These are phyloP conservation scores for Drosophila kikkawai DNA, from an alignment of 1,140 invertebrate species.

Conservation along the genomic window DNA sequence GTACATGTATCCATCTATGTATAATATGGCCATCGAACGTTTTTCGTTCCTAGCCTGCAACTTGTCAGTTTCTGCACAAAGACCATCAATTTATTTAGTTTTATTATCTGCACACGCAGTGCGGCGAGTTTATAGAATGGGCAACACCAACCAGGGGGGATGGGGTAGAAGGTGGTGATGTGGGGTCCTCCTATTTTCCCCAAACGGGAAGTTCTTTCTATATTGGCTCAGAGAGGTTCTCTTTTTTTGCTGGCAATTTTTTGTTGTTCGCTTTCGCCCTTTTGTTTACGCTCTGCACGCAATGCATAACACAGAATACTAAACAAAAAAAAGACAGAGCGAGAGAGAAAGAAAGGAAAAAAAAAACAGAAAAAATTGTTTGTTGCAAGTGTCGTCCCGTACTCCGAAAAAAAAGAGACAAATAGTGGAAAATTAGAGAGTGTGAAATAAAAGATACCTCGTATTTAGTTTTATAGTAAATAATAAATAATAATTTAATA, in stretches of 20 bases:
- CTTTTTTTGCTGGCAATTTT: conserved; percentile 33
- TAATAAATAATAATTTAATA: not conserved
- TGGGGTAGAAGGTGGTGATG: not conserved
- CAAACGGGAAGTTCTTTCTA: conserved; percentile 42
- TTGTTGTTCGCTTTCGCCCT: conserved; percentile 25
- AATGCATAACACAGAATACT: conserved; percentile 61
- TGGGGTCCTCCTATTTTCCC: conserved; percentile 12
- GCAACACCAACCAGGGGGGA: not conserved
- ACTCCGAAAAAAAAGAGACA: conserved; percentile 27
- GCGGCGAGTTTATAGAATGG: conserved; percentile 38
- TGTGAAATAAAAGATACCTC: not conserved
- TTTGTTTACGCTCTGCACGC: conserved; percentile 78
- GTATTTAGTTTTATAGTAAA: too few relatives aligned
- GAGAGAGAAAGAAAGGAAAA: conserved; percentile 15
- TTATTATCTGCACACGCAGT: conserved; percentile 81
- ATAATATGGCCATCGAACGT: conserved; percentile 70
- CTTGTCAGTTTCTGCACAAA: conserved; percentile 81
- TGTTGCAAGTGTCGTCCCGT: conserved; percentile 60
- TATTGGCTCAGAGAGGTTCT: conserved; percentile 49
- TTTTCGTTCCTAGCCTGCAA: conserved; percentile 64
- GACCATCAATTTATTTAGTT: conserved; percentile 83
- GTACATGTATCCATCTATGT: conserved; percentile 19
- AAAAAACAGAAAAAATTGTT: conserved; percentile 42
- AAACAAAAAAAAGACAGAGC: conserved; percentile 4
- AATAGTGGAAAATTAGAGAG: not conserved